Evolutionary conservation across 1,140 invertebrate genomes (phyloP).

Genomic region (Heliconius congener): DNA sequence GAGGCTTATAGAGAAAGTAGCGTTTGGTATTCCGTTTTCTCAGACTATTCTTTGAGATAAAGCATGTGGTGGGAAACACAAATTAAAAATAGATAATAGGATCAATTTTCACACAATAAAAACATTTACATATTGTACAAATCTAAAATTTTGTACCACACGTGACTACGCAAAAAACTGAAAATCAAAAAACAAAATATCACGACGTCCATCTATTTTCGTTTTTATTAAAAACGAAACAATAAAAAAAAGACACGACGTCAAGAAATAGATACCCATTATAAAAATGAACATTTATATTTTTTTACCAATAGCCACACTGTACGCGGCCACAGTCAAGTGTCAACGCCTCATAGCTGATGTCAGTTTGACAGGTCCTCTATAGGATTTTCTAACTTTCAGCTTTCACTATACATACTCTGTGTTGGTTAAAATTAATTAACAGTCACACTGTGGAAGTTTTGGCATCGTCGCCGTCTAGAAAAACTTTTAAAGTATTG

Average conservation of each 20-base stretch:
- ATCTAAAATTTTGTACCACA: too few relatives aligned
- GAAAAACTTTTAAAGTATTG: constrained; percentile 65
- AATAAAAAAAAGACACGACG: not conserved
- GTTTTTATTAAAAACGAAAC: too few relatives aligned
- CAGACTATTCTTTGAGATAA: too few relatives aligned
- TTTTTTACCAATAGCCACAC: not conserved
- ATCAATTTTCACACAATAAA: too few relatives aligned
- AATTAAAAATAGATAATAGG: too few relatives aligned
- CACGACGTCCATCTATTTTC: not conserved
- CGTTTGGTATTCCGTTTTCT: too few relatives aligned
- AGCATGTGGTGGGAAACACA: too few relatives aligned
- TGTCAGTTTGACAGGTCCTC: constrained; percentile 30
- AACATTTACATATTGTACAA: too few relatives aligned
- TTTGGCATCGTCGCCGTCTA: constrained; percentile 58
- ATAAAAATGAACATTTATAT: constrained; percentile 8
- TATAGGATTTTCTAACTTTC: constrained; percentile 39
- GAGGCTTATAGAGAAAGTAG: too few relatives aligned
- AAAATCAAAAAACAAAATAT: not conserved
- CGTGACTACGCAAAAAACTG: not conserved
- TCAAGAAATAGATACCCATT: not conserved
- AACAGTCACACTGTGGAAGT: constrained; percentile 54
- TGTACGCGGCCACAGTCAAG: not conserved
- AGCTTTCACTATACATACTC: constrained; percentile 37
- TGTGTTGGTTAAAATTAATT: constrained; percentile 68
- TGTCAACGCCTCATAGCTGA: constrained; percentile 13